Base-by-base conservation (phyloP, 2,113 vertebrate genomes). In the Oreochromis spilurus region DNA sequence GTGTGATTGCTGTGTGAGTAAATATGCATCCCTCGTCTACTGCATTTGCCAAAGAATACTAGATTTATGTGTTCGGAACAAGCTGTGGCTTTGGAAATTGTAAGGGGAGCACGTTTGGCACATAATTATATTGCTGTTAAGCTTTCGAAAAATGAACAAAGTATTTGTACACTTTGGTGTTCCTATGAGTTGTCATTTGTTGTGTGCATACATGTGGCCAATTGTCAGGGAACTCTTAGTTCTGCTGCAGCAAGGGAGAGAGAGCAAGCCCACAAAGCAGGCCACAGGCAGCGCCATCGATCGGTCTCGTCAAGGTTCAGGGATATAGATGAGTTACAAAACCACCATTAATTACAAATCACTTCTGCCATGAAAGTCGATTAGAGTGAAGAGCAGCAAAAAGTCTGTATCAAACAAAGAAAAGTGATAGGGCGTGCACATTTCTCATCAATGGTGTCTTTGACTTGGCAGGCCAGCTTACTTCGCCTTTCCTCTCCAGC, bases 281-380 rank as follows among this genome's bases (percentile, higher is more conserved):
- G 84, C 93, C 92, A 94, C 93, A 93, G 88, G 92, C 92, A 90
- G 72, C 79, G 82, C 62, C 92, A 96, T 96, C 43, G 95, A 97
- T 95, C 26, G 81, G 67, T 58, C 91, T 95, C 83, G 82, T 94
- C 95, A 96, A 92, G 93, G 93, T 94, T 92, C 92, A 93, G 87
- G 85, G 87, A 92, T 95, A 95, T 93, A 95, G 93, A 95, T 91
- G 92, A 94, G 90, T 94, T 95, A 93, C 92, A 95, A 96, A 96
- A 94, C 91, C 92, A 89, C 83, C 89, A 94, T 96, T 96, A 96
- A 96, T 96, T 96, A 96, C 95, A 94, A 94, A 95, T 96, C 92
- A 93, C 93, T 95, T 93, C 84, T 95, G 92, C 94, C 94, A 90
- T 94, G 93, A 95, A 95, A 95, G 93, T 96, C 90, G 91, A 95